Evolutionary conservation across 2,113 vertebrate species (phyloP).

Genomic region (Accipiter virgatus): DNA sequence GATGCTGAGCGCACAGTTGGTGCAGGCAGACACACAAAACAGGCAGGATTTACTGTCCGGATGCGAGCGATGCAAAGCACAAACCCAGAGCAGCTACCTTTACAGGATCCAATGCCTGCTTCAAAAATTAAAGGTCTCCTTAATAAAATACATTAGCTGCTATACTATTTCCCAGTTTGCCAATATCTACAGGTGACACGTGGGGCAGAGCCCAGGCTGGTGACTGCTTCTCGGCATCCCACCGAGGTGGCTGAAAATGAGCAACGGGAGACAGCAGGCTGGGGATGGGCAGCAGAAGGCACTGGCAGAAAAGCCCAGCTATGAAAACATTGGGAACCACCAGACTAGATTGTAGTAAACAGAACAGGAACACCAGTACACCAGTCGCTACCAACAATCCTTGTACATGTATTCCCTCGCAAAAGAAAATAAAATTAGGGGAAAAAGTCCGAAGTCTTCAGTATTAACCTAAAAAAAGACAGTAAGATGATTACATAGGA

Average conservation of each 20-base stretch:
- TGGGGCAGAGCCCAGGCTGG: neutral
- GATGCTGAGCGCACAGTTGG: neutral
- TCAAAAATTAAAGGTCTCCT: neutral
- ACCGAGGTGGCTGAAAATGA: neutral
- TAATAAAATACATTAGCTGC: neutral
- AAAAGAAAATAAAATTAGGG: neutral
- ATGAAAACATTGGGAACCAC: neutral
- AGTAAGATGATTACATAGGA: neutral
- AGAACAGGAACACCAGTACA: neutral
- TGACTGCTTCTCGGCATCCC: neutral
- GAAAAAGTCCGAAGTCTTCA: neutral
- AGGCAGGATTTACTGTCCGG: neutral
- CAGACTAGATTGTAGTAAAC: neutral
- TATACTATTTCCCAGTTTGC: neutral
- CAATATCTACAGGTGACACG: neutral
- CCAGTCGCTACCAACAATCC: neutral
- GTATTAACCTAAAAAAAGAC: neutral
- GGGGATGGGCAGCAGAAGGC: neutral
- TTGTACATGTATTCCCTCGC: accelerated
- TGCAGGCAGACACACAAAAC: neutral
- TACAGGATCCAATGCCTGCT: neutral
- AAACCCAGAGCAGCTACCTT: neutral
- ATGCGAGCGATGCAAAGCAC: neutral
- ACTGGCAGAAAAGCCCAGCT: neutral
- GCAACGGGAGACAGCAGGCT: neutral